Evolutionary conservation across 1,140 invertebrate species (phyloP).

Genomic region (Octopus bimaculoides): DNA sequence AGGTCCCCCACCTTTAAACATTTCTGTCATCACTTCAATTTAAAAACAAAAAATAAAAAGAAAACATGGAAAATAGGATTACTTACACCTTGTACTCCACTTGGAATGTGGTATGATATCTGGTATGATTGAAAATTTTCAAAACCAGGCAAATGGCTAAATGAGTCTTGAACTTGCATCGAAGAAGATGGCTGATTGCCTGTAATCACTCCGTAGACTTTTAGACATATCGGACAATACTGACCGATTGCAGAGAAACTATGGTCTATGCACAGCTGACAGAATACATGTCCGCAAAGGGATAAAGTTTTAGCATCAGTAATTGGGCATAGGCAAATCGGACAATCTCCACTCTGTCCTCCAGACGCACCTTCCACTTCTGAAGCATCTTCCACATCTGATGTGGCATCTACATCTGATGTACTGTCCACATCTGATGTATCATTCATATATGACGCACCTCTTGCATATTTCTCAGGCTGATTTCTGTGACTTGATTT

Average conservation of each 20-base stretch:
- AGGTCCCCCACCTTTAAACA: no score
- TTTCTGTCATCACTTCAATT: no score
- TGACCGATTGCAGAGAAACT: slow-evolving; percentile 31
- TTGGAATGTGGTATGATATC: no score
- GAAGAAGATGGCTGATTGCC: slow-evolving; percentile 42
- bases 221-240: slow-evolving; percentile 43
- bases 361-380: no score
- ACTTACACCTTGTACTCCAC: no score
- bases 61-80: no score
- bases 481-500: not conserved
- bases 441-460: no score
- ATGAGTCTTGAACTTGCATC: slow-evolving; percentile 13
- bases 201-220: slow-evolving; percentile 34
- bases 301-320: slow-evolving; percentile 23
- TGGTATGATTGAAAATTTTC: no score
- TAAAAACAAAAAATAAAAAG: no score
- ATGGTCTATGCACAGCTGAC: slow-evolving; percentile 33
- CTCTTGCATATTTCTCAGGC: not conserved
- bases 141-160: not conserved
- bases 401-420: no score
- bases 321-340: slow-evolving; percentile 36
- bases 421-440: no score
- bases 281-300: slow-evolving; percentile 39
- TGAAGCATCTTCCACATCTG: no score
- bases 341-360: slow-evolving; percentile 20